A percentile compares a stretch with the other conserved stretches of the same genome.
Conservation (phyloP, 2,797 vertebrate species). For the Pseudocheirus occidentalis region DNA sequence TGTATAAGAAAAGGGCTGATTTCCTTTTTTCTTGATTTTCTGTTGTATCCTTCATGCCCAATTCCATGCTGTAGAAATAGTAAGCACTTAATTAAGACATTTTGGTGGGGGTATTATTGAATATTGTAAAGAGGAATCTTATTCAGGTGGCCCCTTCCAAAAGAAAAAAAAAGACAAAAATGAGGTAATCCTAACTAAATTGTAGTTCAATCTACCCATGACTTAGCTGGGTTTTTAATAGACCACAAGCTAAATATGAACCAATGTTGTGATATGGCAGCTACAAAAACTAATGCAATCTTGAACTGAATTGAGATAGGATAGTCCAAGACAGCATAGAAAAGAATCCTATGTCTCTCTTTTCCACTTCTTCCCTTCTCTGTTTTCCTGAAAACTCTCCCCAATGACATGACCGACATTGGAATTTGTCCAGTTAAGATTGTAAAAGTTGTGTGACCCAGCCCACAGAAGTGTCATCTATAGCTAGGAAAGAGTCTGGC, state of each 20-base stretch:
- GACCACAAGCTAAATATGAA: background rate
- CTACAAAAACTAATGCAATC: background rate
- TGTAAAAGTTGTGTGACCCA: too few species aligned
- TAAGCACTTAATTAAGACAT: too few species aligned
- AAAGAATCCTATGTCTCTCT: background rate
- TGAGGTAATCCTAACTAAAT: background rate
- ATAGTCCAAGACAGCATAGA: background rate
- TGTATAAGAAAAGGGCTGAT: too few species aligned
- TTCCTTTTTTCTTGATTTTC: too few species aligned
- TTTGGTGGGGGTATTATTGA: background rate
- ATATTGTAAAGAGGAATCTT: background rate
- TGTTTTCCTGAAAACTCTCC: background rate
- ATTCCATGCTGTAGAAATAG: too few species aligned
- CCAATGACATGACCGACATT: background rate
- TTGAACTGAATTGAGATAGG: background rate
- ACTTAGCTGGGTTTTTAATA: background rate
- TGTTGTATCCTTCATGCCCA: too few species aligned
- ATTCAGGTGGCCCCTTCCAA: background rate
- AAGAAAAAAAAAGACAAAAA: background rate
- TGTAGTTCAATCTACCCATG: background rate
- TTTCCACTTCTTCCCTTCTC: background rate
- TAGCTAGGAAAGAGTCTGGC: constrained; percentile 29
- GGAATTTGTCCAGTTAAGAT: background rate
- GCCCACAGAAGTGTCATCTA: background rate
- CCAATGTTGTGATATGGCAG: background rate